These are phyloP conservation scores for Anolis carolinensis DNA, from an alignment of 2,113 vertebrate genomes.

Conservation along the genomic window DNA sequence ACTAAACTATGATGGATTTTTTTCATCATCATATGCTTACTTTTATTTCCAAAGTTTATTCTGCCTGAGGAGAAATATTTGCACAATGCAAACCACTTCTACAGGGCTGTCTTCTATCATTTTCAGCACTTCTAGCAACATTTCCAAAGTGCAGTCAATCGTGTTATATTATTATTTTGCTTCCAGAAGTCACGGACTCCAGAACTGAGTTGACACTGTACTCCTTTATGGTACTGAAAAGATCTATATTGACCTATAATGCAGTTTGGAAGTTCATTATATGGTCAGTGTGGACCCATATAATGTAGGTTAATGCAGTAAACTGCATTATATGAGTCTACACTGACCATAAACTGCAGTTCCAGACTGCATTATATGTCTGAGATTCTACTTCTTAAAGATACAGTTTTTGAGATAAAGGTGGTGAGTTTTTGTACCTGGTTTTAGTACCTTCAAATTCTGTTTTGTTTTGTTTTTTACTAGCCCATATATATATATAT, in stretches of 20 bases:
- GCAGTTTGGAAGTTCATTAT: too few relatives aligned
- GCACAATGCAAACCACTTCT: constrained; percentile 36
- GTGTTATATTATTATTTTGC: constrained; percentile 56
- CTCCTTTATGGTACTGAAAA: constrained; percentile 19
- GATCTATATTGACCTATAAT: neutral
- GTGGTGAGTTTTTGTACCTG: neutral
- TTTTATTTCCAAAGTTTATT: neutral
- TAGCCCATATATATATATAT: neutral
- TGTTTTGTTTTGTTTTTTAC: neutral
- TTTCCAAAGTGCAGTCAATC: constrained; percentile 49
- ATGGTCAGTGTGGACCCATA: too few relatives aligned
- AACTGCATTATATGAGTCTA: too few relatives aligned
- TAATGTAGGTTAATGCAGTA: too few relatives aligned
- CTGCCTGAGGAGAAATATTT: neutral
- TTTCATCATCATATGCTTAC: neutral
- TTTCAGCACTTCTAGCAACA: constrained; percentile 41
- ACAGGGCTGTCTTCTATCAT: constrained; percentile 42
- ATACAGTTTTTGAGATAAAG: constrained; percentile 2
- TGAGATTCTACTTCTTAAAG: constrained; percentile 22
- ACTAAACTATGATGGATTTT: neutral
- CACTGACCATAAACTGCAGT: too few relatives aligned
- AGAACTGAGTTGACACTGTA: neutral
- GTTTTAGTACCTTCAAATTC: neutral
- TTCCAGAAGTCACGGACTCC: constrained; percentile 26
- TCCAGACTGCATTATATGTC: too few relatives aligned